These are phyloP conservation scores for Busseola fusca DNA, from an alignment of 2,888 invertebrate genomes.

Conservation along the genomic window DNA sequence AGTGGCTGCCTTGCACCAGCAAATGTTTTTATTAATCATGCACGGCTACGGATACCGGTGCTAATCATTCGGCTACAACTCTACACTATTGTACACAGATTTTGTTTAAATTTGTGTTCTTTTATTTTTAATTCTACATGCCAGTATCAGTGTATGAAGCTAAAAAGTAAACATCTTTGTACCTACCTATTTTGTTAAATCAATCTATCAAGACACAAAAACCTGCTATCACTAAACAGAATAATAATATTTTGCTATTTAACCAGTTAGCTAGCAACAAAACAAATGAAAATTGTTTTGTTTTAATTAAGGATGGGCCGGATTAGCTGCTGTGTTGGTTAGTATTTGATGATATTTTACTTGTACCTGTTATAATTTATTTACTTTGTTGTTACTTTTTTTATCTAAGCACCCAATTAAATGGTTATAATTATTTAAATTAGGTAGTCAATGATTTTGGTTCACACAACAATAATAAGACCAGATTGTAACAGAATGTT, in stretches of 20 bases:
- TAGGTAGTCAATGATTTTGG: too few species aligned
- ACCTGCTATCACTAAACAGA: background rate
- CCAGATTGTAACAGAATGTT: conserved; percentile 19
- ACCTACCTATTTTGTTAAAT: background rate
- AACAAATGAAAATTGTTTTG: conserved; percentile 1
- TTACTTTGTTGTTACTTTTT: too few species aligned
- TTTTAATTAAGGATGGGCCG: too few species aligned
- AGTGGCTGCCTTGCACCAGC: conserved; percentile 68
- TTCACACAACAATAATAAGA: conserved; percentile 30
- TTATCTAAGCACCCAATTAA: too few species aligned
- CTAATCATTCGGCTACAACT: conserved; percentile 37
- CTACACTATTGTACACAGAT: conserved; percentile 28
- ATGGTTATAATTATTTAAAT: too few species aligned
- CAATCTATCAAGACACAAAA: conserved; percentile 9
- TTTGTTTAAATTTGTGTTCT: background rate
- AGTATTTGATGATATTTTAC: too few species aligned
- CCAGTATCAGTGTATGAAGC: background rate
- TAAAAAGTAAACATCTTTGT: conserved; percentile 6
- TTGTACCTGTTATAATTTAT: too few species aligned
- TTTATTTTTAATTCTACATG: background rate
- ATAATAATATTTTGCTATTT: conserved; percentile 1
- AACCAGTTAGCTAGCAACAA: conserved; percentile 30
- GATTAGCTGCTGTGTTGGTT: too few species aligned
- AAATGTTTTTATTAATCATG: conserved; percentile 73
- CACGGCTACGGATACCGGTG: conserved; percentile 47